A percentile compares a stretch with the other conserved stretches of the same genome.
Conservation (phyloP, 2,797 vertebrate species). For the Poecilia picta region DNA sequence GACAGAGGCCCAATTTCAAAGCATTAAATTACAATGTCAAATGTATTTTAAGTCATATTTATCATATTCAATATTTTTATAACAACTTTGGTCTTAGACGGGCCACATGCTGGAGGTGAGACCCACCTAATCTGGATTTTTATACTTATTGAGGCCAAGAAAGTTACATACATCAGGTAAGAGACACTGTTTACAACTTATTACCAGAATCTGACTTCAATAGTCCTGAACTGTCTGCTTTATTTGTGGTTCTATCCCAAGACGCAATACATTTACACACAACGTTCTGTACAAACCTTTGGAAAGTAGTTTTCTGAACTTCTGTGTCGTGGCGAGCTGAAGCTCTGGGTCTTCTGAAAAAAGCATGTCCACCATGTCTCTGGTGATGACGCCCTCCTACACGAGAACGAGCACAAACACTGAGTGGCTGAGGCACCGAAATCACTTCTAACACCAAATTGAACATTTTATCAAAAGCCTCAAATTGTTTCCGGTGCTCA, state of each 20-base stretch:
- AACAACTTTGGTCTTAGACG: background rate
- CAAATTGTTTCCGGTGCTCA: background rate
- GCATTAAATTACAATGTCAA: too few species aligned
- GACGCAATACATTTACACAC: background rate
- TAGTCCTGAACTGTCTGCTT: background rate
- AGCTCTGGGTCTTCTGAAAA: conserved; percentile 96
- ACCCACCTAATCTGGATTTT: background rate
- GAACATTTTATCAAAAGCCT: background rate
- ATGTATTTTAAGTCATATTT: too few species aligned
- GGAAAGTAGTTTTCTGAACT: conserved; percentile 96
- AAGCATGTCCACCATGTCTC: conserved; percentile 98
- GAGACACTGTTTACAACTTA: background rate
- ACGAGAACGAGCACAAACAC: conserved; percentile 25
- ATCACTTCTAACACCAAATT: background rate
- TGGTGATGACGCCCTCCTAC: conserved; percentile 95
- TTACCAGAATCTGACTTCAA: background rate
- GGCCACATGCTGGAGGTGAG: background rate
- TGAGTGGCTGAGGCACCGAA: conserved; percentile 4
- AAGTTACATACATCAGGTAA: background rate
- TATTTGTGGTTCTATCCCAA: too few species aligned
- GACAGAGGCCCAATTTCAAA: too few species aligned
- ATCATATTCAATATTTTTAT: too few species aligned
- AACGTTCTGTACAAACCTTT: conserved; percentile 85
- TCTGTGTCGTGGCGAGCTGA: conserved; percentile 94
- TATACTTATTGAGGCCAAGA: background rate